A percentile compares a stretch with the other conserved stretches of the same genome.
Evolutionary conservation across 2,113 vertebrate species (phyloP).

Genomic region (Myanophis thanlyinensis): DNA sequence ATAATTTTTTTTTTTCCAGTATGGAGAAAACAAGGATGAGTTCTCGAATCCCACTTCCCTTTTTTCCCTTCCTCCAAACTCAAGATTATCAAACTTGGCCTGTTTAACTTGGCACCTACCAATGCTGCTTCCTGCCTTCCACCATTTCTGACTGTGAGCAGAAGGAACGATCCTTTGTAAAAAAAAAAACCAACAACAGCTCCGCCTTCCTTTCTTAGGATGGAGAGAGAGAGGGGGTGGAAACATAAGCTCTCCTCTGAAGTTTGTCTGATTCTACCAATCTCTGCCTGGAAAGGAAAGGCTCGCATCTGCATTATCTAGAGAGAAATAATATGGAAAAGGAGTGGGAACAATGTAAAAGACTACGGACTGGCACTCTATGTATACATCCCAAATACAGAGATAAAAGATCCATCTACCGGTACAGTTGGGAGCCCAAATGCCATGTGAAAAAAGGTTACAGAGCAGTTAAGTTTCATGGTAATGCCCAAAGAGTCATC

Average conservation of each 20-base stretch:
- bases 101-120: background rate
- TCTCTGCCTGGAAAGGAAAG: background rate
- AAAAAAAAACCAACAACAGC: too few relatives aligned
- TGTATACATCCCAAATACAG: background rate
- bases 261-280: background rate
- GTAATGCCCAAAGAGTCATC: background rate
- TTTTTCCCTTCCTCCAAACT: background rate
- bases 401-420: background rate
- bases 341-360: background rate
- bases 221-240: background rate
- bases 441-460: background rate
- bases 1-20: background rate
- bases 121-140: background rate
- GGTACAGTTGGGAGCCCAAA: background rate
- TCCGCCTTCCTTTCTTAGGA: background rate
- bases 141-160: background rate
- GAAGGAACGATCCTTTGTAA: background rate
- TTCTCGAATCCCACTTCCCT: background rate
- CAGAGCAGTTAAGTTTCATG: background rate
- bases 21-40: background rate
- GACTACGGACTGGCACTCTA: background rate
- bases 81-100: background rate
- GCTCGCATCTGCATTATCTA: background rate
- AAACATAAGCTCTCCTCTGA: background rate
- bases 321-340: background rate